These are phyloP conservation scores for Simalia tracyae DNA, from an alignment of 2,797 vertebrate species.

Conservation along the genomic window DNA sequence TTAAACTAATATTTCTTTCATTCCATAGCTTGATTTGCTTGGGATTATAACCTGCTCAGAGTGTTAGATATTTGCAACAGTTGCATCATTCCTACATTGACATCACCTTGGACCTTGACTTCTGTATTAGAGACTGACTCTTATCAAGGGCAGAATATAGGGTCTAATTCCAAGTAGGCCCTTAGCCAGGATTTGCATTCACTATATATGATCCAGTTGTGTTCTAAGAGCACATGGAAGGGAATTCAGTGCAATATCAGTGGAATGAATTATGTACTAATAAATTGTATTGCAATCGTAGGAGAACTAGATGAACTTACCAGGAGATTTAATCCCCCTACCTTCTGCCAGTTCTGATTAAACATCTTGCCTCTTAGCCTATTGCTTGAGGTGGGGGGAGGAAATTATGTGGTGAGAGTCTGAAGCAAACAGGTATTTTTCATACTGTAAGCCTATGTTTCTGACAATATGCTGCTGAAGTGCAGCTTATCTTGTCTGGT, in stretches of 20 bases:
- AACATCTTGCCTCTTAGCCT: not conserved
- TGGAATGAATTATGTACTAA: not conserved
- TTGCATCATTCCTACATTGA: not conserved
- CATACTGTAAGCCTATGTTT: not conserved
- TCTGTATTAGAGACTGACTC: not conserved
- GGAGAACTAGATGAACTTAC: not conserved
- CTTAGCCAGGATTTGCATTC: not conserved
- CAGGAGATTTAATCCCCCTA: not conserved
- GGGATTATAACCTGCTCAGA: not conserved
- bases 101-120: not conserved
- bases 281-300: not conserved
- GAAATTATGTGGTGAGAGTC: not conserved
- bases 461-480: not conserved
- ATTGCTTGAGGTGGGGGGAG: not conserved
- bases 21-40: not conserved
- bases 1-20: constrained; percentile 21
- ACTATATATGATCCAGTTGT: not conserved
- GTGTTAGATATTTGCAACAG: not conserved
- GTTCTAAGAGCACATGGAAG: not conserved
- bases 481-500: not conserved
- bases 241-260: not conserved
- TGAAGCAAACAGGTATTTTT: not conserved
- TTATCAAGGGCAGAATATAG: not conserved
- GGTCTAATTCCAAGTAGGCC: not conserved
- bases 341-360: not conserved